Evolutionary conservation across 1,140 invertebrate genomes (phyloP).

Genomic region (Helicoverpa zea): DNA sequence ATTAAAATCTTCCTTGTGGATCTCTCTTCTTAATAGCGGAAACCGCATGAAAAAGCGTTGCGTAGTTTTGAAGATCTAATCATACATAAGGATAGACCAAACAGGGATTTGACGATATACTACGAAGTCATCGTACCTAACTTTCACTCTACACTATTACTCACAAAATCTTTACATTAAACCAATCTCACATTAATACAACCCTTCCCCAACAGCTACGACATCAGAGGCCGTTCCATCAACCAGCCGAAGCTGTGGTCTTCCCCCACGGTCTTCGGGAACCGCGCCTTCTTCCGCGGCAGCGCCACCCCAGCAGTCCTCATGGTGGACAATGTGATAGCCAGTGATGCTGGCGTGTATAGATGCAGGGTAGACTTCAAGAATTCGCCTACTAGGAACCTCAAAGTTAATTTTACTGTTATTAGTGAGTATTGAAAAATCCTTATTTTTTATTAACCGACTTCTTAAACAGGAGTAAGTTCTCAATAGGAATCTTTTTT

Average conservation of each 20-base stretch:
- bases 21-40: too few relatives aligned
- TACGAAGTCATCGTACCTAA: too few relatives aligned
- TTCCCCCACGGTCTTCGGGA: slow-evolving; percentile 91
- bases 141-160: too few relatives aligned
- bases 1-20: too few relatives aligned
- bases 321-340: slow-evolving; percentile 91
- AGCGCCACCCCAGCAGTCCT: slow-evolving; percentile 91
- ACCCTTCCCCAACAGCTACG: slow-evolving; percentile 89
- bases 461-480: too few relatives aligned
- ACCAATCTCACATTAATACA: neutral
- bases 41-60: too few relatives aligned
- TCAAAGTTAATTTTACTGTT: slow-evolving; percentile 95
- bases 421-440: slow-evolving; percentile 90
- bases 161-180: too few relatives aligned
- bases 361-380: slow-evolving; percentile 95
- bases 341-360: slow-evolving; percentile 94
- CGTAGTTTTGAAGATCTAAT: too few relatives aligned
- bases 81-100: too few relatives aligned
- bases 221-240: slow-evolving; percentile 92
- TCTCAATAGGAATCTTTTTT: too few relatives aligned
- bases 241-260: slow-evolving; percentile 93
- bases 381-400: slow-evolving; percentile 94
- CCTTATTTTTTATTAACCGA: too few relatives aligned
- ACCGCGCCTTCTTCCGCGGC: slow-evolving; percentile 92
- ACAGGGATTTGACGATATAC: too few relatives aligned